Evolutionary conservation across 2,888 invertebrate species (phyloP).

Genomic region (Seira ritae): DNA sequence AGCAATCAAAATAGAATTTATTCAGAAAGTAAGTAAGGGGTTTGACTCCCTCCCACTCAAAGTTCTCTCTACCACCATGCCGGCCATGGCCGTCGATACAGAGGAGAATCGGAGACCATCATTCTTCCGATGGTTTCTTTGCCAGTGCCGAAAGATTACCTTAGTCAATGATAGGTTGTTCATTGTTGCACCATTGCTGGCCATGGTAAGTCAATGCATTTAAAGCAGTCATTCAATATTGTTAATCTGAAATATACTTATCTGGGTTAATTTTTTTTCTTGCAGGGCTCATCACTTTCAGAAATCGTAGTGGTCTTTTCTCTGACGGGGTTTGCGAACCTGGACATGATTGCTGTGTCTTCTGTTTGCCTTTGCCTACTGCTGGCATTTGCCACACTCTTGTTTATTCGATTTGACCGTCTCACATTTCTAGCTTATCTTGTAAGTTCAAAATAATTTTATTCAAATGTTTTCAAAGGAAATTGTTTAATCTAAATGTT

Average conservation of each 20-base stretch:
- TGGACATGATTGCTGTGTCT: conserved; percentile 63
- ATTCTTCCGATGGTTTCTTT: conserved; percentile 58
- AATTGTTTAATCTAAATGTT: neutral
- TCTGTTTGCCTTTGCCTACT: conserved; percentile 62
- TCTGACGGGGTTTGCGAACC: conserved; percentile 64
- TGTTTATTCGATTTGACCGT: conserved; percentile 66
- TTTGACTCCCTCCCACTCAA: conserved; percentile 30
- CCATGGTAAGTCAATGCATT: conserved; percentile 56
- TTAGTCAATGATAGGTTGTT: conserved; percentile 61
- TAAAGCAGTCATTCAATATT: neutral
- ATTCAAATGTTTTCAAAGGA: neutral
- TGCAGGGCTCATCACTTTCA: conserved; percentile 61
- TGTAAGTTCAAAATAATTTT: conserved; percentile 35
- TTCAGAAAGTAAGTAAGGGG: conserved; percentile 39
- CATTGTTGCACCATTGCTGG: conserved; percentile 55
- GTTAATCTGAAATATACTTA: neutral
- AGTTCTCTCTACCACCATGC: conserved; percentile 25
- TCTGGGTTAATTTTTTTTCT: neutral
- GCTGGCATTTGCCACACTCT: conserved; percentile 55
- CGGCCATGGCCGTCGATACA: conserved; percentile 52
- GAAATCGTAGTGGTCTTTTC: conserved; percentile 63
- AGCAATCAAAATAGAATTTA: conserved; percentile 35
- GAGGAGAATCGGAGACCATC: conserved; percentile 57
- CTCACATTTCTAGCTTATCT: conserved; percentile 63
- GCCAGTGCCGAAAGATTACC: conserved; percentile 61